phyloP scores from a whole-genome alignment of 1,140 invertebrate species.

The Drosophila simulans region DNA sequence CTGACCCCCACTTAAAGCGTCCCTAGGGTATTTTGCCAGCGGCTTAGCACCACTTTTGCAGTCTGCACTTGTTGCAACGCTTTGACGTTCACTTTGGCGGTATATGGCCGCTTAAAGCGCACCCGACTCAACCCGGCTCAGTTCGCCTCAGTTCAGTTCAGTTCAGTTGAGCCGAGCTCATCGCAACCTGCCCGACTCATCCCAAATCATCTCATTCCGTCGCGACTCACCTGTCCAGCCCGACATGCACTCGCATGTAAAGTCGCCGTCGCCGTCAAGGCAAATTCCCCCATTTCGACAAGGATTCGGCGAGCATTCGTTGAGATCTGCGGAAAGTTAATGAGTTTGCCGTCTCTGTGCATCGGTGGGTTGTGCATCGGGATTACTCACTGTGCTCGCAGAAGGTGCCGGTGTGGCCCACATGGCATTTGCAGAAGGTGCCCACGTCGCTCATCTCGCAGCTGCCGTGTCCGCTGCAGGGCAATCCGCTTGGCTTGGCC shows the following conservation, averaged over 20 bases:
- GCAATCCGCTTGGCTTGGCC: slow-evolving; percentile 83
- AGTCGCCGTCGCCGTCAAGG: slow-evolving; percentile 89
- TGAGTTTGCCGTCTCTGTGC: slow-evolving; percentile 62
- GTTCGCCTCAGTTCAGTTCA: slow-evolving; percentile 27
- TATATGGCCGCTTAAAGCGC: slow-evolving; percentile 43
- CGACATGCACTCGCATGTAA: slow-evolving; percentile 90
- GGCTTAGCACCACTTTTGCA: neutral
- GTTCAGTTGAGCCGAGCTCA: slow-evolving; percentile 15
- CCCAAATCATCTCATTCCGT: slow-evolving; percentile 15
- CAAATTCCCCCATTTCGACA: slow-evolving; percentile 92
- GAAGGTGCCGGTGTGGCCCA: slow-evolving; percentile 91
- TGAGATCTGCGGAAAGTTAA: slow-evolving; percentile 88
- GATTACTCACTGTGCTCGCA: slow-evolving; percentile 89
- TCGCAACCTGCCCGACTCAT: neutral
- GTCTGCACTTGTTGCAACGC: slow-evolving; percentile 67
- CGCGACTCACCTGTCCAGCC: slow-evolving; percentile 90
- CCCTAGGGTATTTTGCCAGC: slow-evolving; percentile 22
- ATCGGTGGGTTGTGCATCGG: slow-evolving; percentile 9
- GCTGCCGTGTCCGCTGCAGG: slow-evolving; percentile 92
- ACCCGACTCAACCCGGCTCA: slow-evolving; percentile 15
- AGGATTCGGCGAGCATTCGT: slow-evolving; percentile 91
- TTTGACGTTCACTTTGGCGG: slow-evolving; percentile 70
- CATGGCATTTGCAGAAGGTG: slow-evolving; percentile 90
- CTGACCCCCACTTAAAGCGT: neutral
- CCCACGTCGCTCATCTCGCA: slow-evolving; percentile 88